Evolutionary conservation across 2,113 vertebrate species (phyloP).

Genomic region (Chionomys nivalis): DNA sequence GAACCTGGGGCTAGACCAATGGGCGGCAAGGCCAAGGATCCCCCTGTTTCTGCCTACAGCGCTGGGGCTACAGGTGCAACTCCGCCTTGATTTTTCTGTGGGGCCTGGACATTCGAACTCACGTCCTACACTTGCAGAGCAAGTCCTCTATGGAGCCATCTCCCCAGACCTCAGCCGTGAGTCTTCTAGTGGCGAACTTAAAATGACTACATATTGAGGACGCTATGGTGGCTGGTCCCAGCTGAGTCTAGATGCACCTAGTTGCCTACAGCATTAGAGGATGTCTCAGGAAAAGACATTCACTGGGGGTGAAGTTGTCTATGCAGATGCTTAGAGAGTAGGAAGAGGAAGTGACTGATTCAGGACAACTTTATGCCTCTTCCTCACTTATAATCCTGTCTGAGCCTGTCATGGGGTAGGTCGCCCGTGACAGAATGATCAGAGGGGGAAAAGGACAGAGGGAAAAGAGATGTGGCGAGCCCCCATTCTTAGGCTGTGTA

Average conservation of each 20-base stretch:
- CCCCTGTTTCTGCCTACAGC: background rate
- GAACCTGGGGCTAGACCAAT: background rate
- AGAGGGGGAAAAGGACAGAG: background rate
- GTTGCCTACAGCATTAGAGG: background rate
- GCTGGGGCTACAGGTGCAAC: background rate
- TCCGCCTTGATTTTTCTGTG: background rate
- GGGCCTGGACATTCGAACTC: background rate
- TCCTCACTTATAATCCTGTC: background rate
- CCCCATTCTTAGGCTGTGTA: background rate
- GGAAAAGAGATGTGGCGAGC: background rate
- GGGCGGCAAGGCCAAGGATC: background rate
- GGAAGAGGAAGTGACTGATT: background rate
- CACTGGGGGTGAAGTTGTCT: background rate
- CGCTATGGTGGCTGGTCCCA: fast-evolving
- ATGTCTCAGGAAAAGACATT: background rate
- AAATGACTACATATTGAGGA: background rate
- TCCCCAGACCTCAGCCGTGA: background rate
- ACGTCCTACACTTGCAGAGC: background rate
- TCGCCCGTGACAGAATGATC: background rate
- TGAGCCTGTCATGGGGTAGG: background rate
- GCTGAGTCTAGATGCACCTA: background rate
- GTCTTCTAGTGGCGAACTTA: background rate
- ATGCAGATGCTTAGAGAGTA: background rate
- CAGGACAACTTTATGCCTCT: background rate
- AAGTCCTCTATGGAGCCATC: background rate